phyloP scores from a whole-genome alignment of 2,113 vertebrate species.

The Sylvicapra grimmia region DNA sequence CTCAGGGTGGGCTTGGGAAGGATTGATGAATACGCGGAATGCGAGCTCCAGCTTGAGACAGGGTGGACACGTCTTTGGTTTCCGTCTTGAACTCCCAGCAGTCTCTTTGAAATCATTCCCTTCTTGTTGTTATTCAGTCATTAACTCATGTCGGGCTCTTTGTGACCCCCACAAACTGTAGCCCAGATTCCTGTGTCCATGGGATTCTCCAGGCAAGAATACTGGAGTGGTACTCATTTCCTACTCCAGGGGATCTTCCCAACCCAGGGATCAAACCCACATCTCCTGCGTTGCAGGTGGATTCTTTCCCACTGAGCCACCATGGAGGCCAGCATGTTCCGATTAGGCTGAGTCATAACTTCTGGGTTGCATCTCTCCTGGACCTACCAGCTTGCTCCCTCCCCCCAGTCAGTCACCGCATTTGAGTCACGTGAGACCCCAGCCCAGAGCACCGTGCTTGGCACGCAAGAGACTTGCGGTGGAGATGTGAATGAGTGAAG shows the following conservation, averaged over 20 bases:
- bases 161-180: not conserved
- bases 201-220: not conserved
- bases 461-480: accelerated
- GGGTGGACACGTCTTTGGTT: too few relatives aligned
- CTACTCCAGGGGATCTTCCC: not conserved
- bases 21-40: not conserved
- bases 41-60: not conserved
- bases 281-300: not conserved
- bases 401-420: accelerated
- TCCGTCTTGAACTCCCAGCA: not conserved
- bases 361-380: not conserved
- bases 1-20: too few relatives aligned
- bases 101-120: not conserved
- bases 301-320: not conserved
- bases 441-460: not conserved
- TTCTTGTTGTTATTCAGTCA: not conserved
- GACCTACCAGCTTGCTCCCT: not conserved
- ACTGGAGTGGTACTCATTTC: not conserved
- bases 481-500: not conserved
- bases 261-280: not conserved
- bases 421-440: not conserved
- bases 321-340: not conserved
- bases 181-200: not conserved
- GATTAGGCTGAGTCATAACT: too few relatives aligned
- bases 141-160: not conserved